Evolutionary conservation across 2,797 vertebrate genomes (phyloP).

Genomic region (Liasis olivaceus): DNA sequence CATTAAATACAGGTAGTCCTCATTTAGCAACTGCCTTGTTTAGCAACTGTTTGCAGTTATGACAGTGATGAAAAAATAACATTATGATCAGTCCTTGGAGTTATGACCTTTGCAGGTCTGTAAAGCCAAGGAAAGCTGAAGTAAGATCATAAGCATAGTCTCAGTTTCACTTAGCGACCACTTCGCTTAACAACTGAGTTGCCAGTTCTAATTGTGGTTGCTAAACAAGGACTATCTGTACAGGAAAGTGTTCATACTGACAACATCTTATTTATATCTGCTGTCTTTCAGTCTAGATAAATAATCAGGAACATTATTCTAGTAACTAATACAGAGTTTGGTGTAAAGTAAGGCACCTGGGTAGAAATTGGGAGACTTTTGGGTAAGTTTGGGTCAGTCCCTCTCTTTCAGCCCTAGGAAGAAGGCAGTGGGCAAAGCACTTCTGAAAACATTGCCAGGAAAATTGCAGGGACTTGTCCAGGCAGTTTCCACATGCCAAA

Average conservation of each 20-base stretch:
- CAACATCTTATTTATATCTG: not conserved
- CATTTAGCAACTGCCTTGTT: too few relatives aligned
- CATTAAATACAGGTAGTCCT: not conserved
- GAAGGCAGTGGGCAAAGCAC: not conserved
- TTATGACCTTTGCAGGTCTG: too few relatives aligned
- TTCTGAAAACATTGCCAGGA: not conserved
- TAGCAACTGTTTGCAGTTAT: too few relatives aligned
- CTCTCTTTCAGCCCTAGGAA: not conserved
- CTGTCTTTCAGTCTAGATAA: not conserved
- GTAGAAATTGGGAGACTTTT: not conserved
- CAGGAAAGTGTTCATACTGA: too few relatives aligned
- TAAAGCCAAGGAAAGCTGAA: too few relatives aligned
- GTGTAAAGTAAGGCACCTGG: not conserved
- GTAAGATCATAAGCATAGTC: too few relatives aligned
- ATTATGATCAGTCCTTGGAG: too few relatives aligned
- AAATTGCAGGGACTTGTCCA: not conserved
- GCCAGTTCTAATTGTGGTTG: too few relatives aligned
- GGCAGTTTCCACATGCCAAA: not conserved
- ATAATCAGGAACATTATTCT: not conserved
- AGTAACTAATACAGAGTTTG: not conserved
- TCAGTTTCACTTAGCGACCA: too few relatives aligned
- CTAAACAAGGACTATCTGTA: too few relatives aligned
- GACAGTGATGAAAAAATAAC: too few relatives aligned
- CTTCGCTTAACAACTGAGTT: too few relatives aligned
- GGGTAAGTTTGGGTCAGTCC: not conserved